A percentile compares a stretch with the other conserved stretches of the same genome.
Evolutionary conservation across 1,140 invertebrate species (phyloP).

Genomic region (Zaprionus gabonicus): DNA sequence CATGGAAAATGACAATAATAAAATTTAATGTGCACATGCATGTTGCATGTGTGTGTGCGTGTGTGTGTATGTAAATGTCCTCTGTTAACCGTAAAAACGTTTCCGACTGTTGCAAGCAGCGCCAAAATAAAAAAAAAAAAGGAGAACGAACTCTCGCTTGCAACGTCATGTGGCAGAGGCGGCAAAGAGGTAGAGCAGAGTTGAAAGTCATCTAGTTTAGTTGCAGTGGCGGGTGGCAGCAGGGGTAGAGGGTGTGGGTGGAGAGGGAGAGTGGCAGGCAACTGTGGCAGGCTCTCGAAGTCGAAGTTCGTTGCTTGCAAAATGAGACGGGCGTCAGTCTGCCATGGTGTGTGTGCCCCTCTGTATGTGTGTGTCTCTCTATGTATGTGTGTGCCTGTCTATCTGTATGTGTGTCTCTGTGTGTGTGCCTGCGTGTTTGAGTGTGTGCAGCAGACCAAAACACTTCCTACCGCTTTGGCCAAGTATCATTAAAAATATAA

Average conservation of each 20-base stretch:
- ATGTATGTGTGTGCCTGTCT: background rate
- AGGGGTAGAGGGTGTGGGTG: background rate
- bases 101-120: slow-evolving; percentile 62
- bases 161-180: slow-evolving; percentile 52
- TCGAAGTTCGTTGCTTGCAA: slow-evolving; percentile 72
- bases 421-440: slow-evolving; percentile 33
- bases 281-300: slow-evolving; percentile 8
- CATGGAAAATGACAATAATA: slow-evolving; percentile 83
- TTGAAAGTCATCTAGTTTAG: slow-evolving; percentile 80
- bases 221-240: slow-evolving; percentile 11
- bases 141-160: slow-evolving; percentile 17
- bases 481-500: slow-evolving; percentile 84
- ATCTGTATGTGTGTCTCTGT: slow-evolving; percentile 49
- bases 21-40: slow-evolving; percentile 81
- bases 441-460: slow-evolving; percentile 82
- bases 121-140: slow-evolving; percentile 13
- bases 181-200: slow-evolving; percentile 34
- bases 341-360: background rate
- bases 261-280: too few relatives aligned
- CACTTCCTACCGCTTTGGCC: slow-evolving; percentile 81
- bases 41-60: slow-evolving; percentile 34
- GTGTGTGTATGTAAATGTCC: slow-evolving; percentile 70
- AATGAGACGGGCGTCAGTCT: slow-evolving; percentile 36
- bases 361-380: slow-evolving; percentile 8
- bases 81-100: slow-evolving; percentile 79